These are phyloP conservation scores for Neuroscelio doddi DNA, from an alignment of 2,888 invertebrate genomes.

Conservation along the genomic window DNA sequence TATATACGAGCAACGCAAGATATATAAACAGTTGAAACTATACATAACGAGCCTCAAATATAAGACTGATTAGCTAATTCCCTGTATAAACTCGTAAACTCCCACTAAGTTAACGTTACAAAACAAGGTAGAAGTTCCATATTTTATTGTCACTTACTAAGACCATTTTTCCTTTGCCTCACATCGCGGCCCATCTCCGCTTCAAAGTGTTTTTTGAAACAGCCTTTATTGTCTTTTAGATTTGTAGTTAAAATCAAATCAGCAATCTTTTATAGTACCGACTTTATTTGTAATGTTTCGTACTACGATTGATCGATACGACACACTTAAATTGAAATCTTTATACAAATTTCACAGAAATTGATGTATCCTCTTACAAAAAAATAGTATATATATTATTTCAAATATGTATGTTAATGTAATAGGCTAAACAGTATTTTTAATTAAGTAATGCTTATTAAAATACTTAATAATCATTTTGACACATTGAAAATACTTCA, in stretches of 20 bases:
- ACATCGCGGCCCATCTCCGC: constrained; percentile 39
- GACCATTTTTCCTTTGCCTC: constrained; percentile 39
- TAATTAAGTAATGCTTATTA: too few relatives aligned
- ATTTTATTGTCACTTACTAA: constrained; percentile 48
- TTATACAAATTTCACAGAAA: too few relatives aligned
- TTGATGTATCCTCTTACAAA: too few relatives aligned
- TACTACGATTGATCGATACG: constrained; percentile 42
- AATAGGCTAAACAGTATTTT: too few relatives aligned
- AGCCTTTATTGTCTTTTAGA: constrained; percentile 24
- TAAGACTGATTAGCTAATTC: constrained; percentile 72
- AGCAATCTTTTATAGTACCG: constrained; percentile 61
- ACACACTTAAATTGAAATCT: too few relatives aligned
- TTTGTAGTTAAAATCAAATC: constrained; percentile 55
- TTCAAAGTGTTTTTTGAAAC: constrained; percentile 46
- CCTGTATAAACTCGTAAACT: constrained; percentile 68
- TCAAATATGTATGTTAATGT: too few relatives aligned
- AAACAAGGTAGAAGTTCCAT: constrained; percentile 67
- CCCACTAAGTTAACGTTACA: constrained; percentile 65
- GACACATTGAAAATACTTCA: too few relatives aligned
- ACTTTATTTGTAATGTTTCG: constrained; percentile 60
- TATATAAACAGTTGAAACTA: constrained; percentile 63
- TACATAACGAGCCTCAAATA: constrained; percentile 71
- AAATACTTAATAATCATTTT: too few relatives aligned
- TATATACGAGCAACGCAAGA: constrained; percentile 62
- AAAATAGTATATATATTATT: too few relatives aligned